Evolutionary conservation across 2,797 vertebrate species (phyloP), one percentile per base, ranked within the genome.

Genomic region (Mastacembelus armatus): DNA sequence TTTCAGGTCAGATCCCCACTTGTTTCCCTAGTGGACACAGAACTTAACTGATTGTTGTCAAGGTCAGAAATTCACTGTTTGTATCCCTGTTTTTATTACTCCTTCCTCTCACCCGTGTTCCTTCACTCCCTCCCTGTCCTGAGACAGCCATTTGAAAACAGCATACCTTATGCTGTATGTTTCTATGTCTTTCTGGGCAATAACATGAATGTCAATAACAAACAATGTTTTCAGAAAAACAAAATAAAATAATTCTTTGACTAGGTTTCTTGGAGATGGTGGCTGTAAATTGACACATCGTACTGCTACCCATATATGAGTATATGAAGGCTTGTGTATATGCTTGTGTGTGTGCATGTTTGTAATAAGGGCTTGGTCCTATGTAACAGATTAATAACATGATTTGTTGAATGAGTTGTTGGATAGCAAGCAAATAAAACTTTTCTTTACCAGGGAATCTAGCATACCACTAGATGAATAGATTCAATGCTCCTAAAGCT

Each of bases 11-110:
- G 64, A 77, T 74, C 71, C 55, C 48, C 36, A 22, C 44, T 78
- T 30, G 57, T 80, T 66, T 67, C 38, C 40, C 32, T 32, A 3
- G 35, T 39, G 18, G 67, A 83, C 66, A 66, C 65, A 57, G 18
- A 75, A 59, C 63, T 70, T 66, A 69, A 89, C 72, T 81, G 67
- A 74, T 66, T 19, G 22, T 64, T 48, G 42, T 77, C 67, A 78
- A 80, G 76, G 81, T 85, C 61, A 66, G 42, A 56, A 59, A 78
- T 75, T 65, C 19, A 27, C 64, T 36, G 51, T 77, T 76, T 84
- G 67, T 65, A 18, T 70, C 58, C 50, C 42, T 42, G 29, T 75
- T 77, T 83, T 74, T 50, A 38, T 56, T 78, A 44, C 35, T 14
- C 24, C 26, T 19, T 65, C 38, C 39, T 52, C 49, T 66, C 2